Base-by-base conservation (phyloP, 2,113 vertebrate species). In the Calonectris borealis region DNA sequence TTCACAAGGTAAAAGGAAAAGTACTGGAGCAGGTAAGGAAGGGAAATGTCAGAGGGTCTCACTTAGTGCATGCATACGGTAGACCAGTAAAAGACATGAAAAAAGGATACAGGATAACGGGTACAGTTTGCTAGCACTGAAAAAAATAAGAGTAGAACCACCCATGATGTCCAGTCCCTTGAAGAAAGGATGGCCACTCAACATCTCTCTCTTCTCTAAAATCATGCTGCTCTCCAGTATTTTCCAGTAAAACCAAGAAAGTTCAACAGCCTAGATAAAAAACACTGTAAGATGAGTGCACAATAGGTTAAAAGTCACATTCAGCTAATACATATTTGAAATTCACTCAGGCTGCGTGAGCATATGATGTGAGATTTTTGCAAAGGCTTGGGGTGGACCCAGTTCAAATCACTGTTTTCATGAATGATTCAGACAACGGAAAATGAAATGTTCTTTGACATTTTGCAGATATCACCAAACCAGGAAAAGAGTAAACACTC, bases 31-130 rank as follows among this genome's bases (percentile, higher is more conserved):
- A 76, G n/a, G 19, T 60, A 31, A 85, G 25, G n/a, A 87, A 91
- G 8, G 10, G 18, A 81, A 87, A 44, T 24, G 5, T 75, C 54
- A 65, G 69, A 77, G 10, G 2, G 7, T 55, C 13, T 76, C 66
- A 38, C 18, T 29, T 26, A 46, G 25, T 60, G 31, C 5, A 31
- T 27, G 3, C 2, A 24, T 58, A 11, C 0, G 0, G 42, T 78
- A 88, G 66, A 29, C 2, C 5, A 64, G 15, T 51, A 68, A 71
- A 87, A 46, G 12, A 19, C 12, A 11, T 26, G 7, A 70, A 55
- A 21, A 73, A 79, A 42, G 18, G 2, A 6, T 38, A n/a, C 1
- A 54, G 42, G 9, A 10, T 32, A 42, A 62, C 6, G 14, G 2
- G 6, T 25, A 18, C 24, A 10, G 32, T 84, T 85, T 66, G 14